Evolutionary conservation across 2,797 vertebrate species (phyloP).

Genomic region (Neomorphus geoffroyi): DNA sequence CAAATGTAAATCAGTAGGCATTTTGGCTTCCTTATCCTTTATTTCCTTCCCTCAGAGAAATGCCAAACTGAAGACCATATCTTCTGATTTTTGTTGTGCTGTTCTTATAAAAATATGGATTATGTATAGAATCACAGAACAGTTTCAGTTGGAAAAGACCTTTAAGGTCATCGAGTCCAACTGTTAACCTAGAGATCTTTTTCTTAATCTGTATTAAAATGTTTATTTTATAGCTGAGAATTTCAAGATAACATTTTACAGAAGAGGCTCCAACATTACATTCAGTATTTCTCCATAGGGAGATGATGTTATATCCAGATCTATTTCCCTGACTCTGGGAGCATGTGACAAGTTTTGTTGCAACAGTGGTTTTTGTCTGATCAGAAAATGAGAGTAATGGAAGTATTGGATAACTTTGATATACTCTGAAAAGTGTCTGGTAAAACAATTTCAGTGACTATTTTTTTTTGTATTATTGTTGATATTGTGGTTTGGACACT

Average conservation of each 20-base stretch:
- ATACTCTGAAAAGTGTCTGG: not conserved
- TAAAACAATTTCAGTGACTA: not conserved
- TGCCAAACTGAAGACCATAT: not conserved
- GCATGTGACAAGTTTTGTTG: not conserved
- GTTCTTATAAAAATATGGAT: not conserved
- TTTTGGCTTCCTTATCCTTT: not conserved
- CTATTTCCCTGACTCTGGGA: not conserved
- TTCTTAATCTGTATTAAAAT: not conserved
- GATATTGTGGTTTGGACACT: not conserved
- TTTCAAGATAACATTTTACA: not conserved
- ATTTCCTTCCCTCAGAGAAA: not conserved
- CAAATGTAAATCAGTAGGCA: not conserved
- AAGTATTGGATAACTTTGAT: not conserved
- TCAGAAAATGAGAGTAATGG: not conserved
- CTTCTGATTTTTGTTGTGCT: not conserved
- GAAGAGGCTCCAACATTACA: not conserved
- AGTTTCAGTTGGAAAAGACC: no score
- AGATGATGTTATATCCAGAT: not conserved
- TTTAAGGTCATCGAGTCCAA: no score
- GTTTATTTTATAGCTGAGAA: not conserved
- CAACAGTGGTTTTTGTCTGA: not conserved
- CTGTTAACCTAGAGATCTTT: not conserved
- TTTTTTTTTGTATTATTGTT: not conserved
- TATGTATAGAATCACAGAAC: not conserved
- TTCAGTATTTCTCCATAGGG: not conserved